These are phyloP conservation scores for Cepphus grylle DNA, from an alignment of 2,113 vertebrate genomes.

Conservation along the genomic window DNA sequence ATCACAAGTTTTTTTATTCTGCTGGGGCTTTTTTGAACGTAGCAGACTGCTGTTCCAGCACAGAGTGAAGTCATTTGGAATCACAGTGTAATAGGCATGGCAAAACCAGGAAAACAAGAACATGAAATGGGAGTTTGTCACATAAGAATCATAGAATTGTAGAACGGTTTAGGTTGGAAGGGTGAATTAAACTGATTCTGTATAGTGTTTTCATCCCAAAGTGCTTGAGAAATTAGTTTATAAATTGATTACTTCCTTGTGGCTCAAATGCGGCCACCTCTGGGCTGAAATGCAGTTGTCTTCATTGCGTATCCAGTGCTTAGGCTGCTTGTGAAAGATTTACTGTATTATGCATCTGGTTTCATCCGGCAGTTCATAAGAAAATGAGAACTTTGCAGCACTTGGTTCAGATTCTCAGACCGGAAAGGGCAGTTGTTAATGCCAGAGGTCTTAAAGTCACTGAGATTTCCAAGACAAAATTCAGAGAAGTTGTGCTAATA, in stretches of 20 bases:
- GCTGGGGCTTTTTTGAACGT: not conserved
- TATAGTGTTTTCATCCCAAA: not conserved
- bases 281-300: not conserved
- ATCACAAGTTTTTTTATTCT: not conserved
- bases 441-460: not conserved
- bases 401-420: not conserved
- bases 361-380: not conserved
- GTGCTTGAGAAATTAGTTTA: not conserved
- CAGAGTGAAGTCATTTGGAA: not conserved
- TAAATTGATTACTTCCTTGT: not conserved
- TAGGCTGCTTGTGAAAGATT: not conserved
- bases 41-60: not conserved
- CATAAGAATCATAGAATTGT: not conserved
- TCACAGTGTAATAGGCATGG: not conserved
- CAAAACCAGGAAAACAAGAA: slow-evolving; percentile 15
- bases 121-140: not conserved
- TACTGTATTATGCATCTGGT: not conserved
- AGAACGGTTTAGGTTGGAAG: not conserved
- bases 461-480: not conserved
- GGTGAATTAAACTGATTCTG: not conserved
- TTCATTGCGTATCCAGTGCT: not conserved
- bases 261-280: not conserved
- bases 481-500: not conserved
- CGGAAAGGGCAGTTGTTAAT: not conserved
- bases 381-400: not conserved